Conservation (phyloP, 2,888 invertebrate genomes). For the Dexiosoma caninum region DNA sequence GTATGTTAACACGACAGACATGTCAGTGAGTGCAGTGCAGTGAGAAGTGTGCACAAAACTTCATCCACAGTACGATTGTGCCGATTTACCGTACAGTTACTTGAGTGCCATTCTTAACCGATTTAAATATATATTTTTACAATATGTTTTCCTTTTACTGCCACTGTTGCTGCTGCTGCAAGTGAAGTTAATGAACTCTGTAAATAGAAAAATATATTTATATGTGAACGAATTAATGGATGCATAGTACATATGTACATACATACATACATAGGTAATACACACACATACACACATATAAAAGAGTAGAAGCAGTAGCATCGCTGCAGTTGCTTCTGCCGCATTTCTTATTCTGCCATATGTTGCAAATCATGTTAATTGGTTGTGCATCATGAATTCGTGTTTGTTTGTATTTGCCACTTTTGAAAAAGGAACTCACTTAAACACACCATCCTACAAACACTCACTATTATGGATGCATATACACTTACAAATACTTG, state of each 20-base stretch:
- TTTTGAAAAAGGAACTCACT: conserved; percentile 47
- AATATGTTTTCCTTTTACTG: conserved; percentile 28
- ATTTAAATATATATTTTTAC: conserved; percentile 32
- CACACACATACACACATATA: not conserved
- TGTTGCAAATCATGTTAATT: conserved; percentile 56
- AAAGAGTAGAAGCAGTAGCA: conserved; percentile 13
- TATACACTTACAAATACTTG: not conserved
- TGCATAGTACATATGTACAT: not conserved
- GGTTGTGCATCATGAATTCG: conserved; percentile 44
- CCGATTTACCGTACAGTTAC: conserved; percentile 39
- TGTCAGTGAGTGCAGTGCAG: not conserved
- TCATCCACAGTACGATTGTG: not conserved
- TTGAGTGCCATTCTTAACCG: conserved; percentile 47
- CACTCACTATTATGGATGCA: not conserved
- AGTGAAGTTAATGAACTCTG: conserved; percentile 57
- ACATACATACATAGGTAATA: not conserved
- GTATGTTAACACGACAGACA: no score
- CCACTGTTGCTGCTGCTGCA: conserved; percentile 7
- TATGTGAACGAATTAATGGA: no score
- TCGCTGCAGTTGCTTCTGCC: conserved; percentile 26
- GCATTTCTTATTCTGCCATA: conserved; percentile 50
- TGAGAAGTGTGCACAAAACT: not conserved
- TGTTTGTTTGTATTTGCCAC: conserved; percentile 49
- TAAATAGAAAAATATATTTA: conserved; percentile 13
- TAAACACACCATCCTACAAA: conserved; percentile 21